Evolutionary conservation across 1,140 invertebrate genomes (phyloP), one percentile per base, ranked within the genome.

Genomic region (Oreohelix idahoensis): DNA sequence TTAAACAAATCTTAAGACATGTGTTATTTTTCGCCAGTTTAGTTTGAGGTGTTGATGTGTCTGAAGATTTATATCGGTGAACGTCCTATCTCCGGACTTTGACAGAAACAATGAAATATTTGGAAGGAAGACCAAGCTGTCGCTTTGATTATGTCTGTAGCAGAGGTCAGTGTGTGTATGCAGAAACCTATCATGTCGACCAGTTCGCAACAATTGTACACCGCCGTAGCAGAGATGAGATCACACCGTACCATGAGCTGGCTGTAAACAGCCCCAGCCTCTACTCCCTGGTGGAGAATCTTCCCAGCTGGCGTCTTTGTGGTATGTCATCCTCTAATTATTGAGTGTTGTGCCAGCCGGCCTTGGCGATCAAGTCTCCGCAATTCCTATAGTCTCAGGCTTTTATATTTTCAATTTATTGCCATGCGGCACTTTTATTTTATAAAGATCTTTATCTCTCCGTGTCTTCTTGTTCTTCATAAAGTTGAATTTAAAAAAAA

Each of bases 251-350:
- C 49, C 29, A 5, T 1, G 70, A 32, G 32, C 15, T 26, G 1
- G 15, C 10, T 1, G 1, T 26, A 0, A 70, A 39, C 45, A 71
- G 66, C 36, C 17, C 4, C 1, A 82, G 53, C 29, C 80, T 82
- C 4, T 82, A 42, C 36, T 10, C 80, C 13, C 71, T 82, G 4
- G 36, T 82, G 35, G 71, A 82, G 35, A 32, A n/a, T 35, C 71
- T 82, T 11, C 80, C 80, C 32, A 82, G 80, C 35, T 82, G 80
- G 80, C 35, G n/a, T 5, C 51, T 82, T 0, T 82, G 80, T 75
- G 80, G 80, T 82, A 74, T 23, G 79, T 70, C 42, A 45, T 45
- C 5, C 42, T n/a, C n/a, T n/a, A n/a, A n/a, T n/a, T n/a, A n/a
- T 58, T n/a, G 70, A n/a, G 70, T 20, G 70, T 73, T 15, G 13